Evolutionary conservation across 2,888 invertebrate genomes (phyloP).

Genomic region (Tetanocera ferruginea): DNA sequence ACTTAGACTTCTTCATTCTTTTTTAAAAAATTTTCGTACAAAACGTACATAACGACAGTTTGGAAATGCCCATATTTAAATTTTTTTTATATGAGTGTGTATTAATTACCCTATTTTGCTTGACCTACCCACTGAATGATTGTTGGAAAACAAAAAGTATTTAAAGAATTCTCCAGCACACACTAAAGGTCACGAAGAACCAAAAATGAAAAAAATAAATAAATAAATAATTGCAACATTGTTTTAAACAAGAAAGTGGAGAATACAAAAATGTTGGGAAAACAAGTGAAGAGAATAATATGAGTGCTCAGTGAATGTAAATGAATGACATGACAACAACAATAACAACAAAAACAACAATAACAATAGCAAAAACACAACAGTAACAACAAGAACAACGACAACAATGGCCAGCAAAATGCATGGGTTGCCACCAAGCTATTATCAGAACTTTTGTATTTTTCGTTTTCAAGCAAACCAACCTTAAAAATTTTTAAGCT

Average conservation of each 20-base stretch:
- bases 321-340: slow-evolving; percentile 7
- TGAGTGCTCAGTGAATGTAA: not conserved
- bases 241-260: not conserved
- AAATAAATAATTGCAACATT: not conserved
- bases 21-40: no score
- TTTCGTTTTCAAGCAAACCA: not conserved
- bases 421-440: not conserved
- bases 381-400: not conserved
- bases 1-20: no score
- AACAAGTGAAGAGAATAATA: not conserved
- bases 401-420: not conserved
- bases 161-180: no score
- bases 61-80: no score
- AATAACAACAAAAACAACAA: not conserved
- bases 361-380: not conserved
- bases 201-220: no score
- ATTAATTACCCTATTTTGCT: no score
- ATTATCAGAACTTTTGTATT: not conserved
- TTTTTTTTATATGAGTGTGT: no score
- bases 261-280: not conserved
- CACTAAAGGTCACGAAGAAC: no score
- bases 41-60: no score
- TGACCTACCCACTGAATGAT: no score
- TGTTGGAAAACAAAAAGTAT: no score
- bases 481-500: no score